A percentile compares a stretch with the other conserved stretches of the same genome.
Evolutionary conservation across 2,113 vertebrate genomes (phyloP).

Genomic region (Glareola pratincola): DNA sequence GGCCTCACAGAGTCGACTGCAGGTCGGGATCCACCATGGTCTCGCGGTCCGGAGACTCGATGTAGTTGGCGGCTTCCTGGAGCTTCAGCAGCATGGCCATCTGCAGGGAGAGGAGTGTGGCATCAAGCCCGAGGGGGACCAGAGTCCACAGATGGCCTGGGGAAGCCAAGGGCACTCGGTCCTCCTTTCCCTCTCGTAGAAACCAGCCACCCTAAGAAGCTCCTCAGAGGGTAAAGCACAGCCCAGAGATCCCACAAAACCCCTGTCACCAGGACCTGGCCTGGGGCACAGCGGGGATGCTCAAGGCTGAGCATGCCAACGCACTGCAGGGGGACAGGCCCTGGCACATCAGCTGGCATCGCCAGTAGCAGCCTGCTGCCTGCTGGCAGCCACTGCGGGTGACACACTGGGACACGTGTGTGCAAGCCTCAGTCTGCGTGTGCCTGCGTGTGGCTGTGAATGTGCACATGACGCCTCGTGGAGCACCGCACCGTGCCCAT

Average conservation of each 20-base stretch:
- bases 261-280: fast-evolving
- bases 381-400: neutral
- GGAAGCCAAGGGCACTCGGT: neutral
- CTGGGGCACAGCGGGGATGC: neutral
- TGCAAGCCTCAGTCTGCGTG: neutral
- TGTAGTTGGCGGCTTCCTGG: constrained; percentile 95
- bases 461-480: fast-evolving
- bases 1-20: constrained; percentile 80
- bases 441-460: neutral
- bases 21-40: constrained; percentile 85
- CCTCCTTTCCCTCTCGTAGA: neutral
- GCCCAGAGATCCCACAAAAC: neutral
- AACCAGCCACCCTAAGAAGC: neutral
- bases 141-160: fast-evolving
- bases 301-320: neutral
- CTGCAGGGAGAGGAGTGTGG: constrained; percentile 46
- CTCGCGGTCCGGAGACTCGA: constrained; percentile 92
- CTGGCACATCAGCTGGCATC: fast-evolving
- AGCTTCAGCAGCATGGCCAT: constrained; percentile 99
- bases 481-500: fast-evolving
- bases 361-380: neutral
- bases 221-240: neutral
- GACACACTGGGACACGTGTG: fast-evolving
- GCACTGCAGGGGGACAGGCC: fast-evolving
- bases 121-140: fast-evolving